Conservation (phyloP, 53 echinoderm and acorn worm genomes). For the Holothuria scabra region DNA sequence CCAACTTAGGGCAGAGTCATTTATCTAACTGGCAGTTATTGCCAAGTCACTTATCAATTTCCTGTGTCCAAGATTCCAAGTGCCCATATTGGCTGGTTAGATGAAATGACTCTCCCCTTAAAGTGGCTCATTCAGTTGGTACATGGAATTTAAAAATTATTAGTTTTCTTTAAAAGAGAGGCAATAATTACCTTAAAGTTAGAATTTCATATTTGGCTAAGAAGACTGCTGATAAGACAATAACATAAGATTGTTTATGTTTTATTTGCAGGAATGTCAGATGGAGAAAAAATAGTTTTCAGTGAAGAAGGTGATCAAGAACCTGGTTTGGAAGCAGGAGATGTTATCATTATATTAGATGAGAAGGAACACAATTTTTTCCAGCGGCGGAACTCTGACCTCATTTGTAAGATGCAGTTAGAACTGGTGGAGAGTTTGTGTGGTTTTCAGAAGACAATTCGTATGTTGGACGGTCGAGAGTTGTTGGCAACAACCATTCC, state of each 20-base stretch:
- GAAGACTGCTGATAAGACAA: too few species aligned
- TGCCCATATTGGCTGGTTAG: too few species aligned
- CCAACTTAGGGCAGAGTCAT: too few species aligned
- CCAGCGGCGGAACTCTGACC: conserved; percentile 73
- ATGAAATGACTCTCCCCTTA: too few species aligned
- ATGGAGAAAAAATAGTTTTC: conserved; percentile 97
- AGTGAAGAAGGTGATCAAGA: conserved; percentile 96
- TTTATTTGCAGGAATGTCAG: conserved; percentile 80
- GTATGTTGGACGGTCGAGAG: conserved; percentile 84
- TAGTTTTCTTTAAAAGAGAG: too few species aligned
- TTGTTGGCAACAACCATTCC: conserved; percentile 74
- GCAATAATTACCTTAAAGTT: too few species aligned
- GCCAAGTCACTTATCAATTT: too few species aligned
- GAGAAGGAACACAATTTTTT: conserved; percentile 85
- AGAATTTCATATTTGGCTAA: too few species aligned
- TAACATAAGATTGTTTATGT: background rate
- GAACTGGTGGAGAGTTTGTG: conserved; percentile 93
- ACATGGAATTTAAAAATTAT: too few species aligned
- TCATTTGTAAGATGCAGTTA: conserved; percentile 73
- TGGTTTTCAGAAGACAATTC: conserved; percentile 82
- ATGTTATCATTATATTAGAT: conserved; percentile 92
- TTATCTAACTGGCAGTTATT: too few species aligned
- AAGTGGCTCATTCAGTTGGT: too few species aligned
- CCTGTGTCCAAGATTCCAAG: too few species aligned
- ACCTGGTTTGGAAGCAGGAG: conserved; percentile 93